These are phyloP conservation scores for Antennarius maculatus DNA, from an alignment of 2,797 vertebrate species.

Conservation along the genomic window DNA sequence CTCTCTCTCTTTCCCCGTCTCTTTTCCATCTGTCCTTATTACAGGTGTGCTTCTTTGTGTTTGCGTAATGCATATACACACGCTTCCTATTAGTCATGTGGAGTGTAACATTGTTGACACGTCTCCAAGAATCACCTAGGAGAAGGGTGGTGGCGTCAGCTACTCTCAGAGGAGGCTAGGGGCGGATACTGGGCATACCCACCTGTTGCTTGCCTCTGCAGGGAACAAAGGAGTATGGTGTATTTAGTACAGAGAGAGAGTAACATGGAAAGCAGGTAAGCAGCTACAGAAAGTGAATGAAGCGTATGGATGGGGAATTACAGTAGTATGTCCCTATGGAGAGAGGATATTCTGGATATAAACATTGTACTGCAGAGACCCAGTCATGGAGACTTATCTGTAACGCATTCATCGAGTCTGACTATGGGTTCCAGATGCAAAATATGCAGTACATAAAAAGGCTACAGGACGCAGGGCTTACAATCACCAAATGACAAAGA, in stretches of 20 bases:
- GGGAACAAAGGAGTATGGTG: conserved; percentile 28
- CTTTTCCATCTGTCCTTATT: conserved; percentile 26
- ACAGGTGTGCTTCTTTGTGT: conserved; percentile 27
- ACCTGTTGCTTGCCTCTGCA: conserved; percentile 80
- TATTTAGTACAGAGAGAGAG: conserved; percentile 36
- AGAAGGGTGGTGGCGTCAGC: conserved; percentile 44
- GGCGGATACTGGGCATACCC: conserved; percentile 66
- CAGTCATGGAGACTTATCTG: conserved; percentile 13
- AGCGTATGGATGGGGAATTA: conserved; percentile 65
- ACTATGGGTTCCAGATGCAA: conserved; percentile 61
- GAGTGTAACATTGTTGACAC: conserved; percentile 48
- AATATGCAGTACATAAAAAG: conserved; percentile 42
- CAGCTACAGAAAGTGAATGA: conserved; percentile 25
- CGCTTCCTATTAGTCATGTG: conserved; percentile 14
- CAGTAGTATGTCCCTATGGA: conserved; percentile 81
- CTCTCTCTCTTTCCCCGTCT: conserved; percentile 4
- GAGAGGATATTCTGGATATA: conserved; percentile 79
- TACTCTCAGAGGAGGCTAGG: conserved; percentile 43
- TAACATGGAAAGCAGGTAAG: conserved; percentile 12
- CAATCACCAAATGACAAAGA: conserved; percentile 55
- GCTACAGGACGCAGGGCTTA: conserved; percentile 26
- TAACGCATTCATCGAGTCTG: conserved; percentile 53
- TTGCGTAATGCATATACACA: not conserved
- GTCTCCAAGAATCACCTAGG: conserved; percentile 50
- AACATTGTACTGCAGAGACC: conserved; percentile 68